Evolutionary conservation across 2,113 vertebrate species (phyloP), one percentile per base, ranked within the genome.

Genomic region (Hemibagrus wyckioides): DNA sequence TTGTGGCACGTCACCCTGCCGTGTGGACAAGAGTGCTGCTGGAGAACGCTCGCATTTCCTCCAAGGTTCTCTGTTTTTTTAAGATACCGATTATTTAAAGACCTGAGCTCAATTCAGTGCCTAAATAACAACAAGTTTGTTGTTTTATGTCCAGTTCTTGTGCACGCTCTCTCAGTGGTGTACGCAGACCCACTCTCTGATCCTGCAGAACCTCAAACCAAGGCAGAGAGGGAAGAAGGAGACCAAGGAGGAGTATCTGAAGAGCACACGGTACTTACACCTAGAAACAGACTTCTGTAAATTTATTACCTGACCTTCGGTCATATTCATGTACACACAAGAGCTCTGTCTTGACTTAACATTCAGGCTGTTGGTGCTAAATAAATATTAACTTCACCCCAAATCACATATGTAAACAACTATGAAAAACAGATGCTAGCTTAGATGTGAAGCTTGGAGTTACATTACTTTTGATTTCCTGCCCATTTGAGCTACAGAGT

Each of bases 171-270:
- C 98, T 65, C 98, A 99, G 92, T 99, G 98, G 98, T 99, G 98
- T 94, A 99, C 97, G 23, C 98, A 99, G 94, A 99, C 98, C 0
- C 98, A 99, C 90, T 99, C 98, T 0, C 97, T 99, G 92, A 99
- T 98, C 41, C 96, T 99, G 83, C 98, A 99, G 92, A 99, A 99
- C 94, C 96, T 99, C 86, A 99, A 99, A 93, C 98, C 98, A 0
- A 95, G 98, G 75, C 98, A 98, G 93, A 93, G 98, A 50, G 97
- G 98, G 33, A 99, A 99, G 95, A 99, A 99, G 90, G 98, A 99
- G 89, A 97, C 96, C 93, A 99, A 99, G 93, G 98, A 99, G 86
- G 98, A 99, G n/a, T 99, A 99, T 88, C 96, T 98, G 81, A 98
- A 97, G 94, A 99, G 97, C 95, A 99, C 98, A 86, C 96, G 98